Conservation (phyloP, 2,888 invertebrate genomes). For the Pseudococcus viburni region DNA sequence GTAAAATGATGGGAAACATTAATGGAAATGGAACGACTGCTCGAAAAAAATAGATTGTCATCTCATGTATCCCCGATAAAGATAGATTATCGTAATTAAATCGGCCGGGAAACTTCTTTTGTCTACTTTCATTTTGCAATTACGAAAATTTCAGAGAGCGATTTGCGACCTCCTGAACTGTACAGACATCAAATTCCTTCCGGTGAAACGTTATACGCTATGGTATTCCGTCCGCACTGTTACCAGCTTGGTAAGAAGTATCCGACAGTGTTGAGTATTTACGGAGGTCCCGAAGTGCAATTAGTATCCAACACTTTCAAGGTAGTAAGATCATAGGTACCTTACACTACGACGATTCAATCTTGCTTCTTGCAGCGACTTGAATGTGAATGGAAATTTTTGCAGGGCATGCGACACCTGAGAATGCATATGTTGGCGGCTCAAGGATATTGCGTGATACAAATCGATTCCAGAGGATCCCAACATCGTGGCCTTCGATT, state of each 20-base stretch:
- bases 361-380: background rate
- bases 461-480: slow-evolving; percentile 96
- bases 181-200: slow-evolving; percentile 80
- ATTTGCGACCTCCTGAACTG: slow-evolving; percentile 77
- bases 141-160: slow-evolving; percentile 53
- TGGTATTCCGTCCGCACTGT: slow-evolving; percentile 90
- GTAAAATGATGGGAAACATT: no score
- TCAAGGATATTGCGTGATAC: slow-evolving; percentile 95
- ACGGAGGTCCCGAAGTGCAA: slow-evolving; percentile 99
- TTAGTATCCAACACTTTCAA: slow-evolving; percentile 96
- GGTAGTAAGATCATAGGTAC: slow-evolving; percentile 74
- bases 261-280: slow-evolving; percentile 96
- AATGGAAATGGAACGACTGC: no score
- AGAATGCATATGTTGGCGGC: slow-evolving; percentile 96
- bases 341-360: background rate
- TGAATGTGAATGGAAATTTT: slow-evolving; percentile 63
- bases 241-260: slow-evolving; percentile 78
- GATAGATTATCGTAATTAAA: no score
- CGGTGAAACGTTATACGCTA: slow-evolving; percentile 84
- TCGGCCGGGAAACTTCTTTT: no score
- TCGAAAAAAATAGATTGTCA: no score
- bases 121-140: background rate
- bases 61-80: no score
- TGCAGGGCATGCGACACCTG: slow-evolving; percentile 88
- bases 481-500: slow-evolving; percentile 92